Evolutionary conservation across 2,888 invertebrate species (phyloP), one percentile per base, ranked within the genome.

Genomic region (Entomobrya proxima): DNA sequence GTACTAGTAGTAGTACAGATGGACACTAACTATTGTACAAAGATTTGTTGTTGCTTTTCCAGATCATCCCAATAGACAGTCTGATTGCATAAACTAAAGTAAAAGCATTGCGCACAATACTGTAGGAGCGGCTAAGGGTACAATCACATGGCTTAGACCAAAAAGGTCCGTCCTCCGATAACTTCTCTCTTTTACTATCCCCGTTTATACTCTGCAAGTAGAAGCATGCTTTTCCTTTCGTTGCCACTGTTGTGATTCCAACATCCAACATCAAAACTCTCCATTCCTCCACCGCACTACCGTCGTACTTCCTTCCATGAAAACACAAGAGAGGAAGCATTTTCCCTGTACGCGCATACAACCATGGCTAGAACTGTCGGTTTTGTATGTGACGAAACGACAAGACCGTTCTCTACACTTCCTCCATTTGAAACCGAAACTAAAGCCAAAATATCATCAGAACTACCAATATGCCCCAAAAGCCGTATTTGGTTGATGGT

Each of bases 81-180:
- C 55, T 18, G 9, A 50, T 55, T 55, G 55, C 55, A 64, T 37
- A 37, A 64, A 35, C 9, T 21, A 18, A 64, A 18, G n/a, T n/a
- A 35, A 64, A 64, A 37, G 64, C 11, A 64, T 64, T 87, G 88
- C 88, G 88, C 88, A 88, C 72, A 27, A 30, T 80, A 80, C 74
- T 50, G 76, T 81, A 64, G 82, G 85, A 86, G 87, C 87, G 88
- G 88, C 77, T 77, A 80, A 76, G 80, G 80, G 69, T 79, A 72
- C 78, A 80, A 86, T 88, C 88, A 87, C 87, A 87, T 86, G 86
- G 87, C 83, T 85, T 75, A 77, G 75, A 74, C 75, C 81, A 80
- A 87, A 79, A 52, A 67, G n/a, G 79, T 67, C 67, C 69, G 44
- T 69, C 79, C 67, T 79, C 79, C 79, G 69, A 52, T 64, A 32